Evolutionary conservation across 2,113 vertebrate species (phyloP), one percentile per base, ranked within the genome.

Genomic region (Hassar affinis): DNA sequence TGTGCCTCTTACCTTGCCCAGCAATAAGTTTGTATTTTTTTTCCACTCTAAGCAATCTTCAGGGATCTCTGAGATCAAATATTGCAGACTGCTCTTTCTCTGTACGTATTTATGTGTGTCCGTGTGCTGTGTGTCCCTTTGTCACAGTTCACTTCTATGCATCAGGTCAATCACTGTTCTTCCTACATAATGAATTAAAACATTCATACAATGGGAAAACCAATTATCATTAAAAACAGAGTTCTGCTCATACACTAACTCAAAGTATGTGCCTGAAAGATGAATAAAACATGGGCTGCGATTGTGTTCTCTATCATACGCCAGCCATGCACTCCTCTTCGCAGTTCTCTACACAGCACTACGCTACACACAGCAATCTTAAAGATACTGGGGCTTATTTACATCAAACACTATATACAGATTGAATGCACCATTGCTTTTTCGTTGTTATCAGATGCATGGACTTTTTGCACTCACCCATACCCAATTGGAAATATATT

Each of bases 241-340:
- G 85, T 84, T 86, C 51, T 12, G 42, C 47, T 51, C 18, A 9
- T 9, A 49, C 38, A 62, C 0, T 64, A 51, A 30, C 75, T 62
- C 81, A 38, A 35, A 51, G 75, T 82, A n/a, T 84, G 75, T 51
- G 47, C 57, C 69, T 85, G 56, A 59, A 52, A 38, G 61, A 87
- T 88, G 82, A 89, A 87, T 88, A 87, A 89, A 87, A 84, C 87
- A 87, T 89, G 79, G 7, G 15, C 78, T 68, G 54, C 74, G 54
- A 83, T 61, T 30, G 56, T 35, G 78, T 82, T 88, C 83, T 85
- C 87, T 74, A 77, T 84, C 87, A 86, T 3, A 69, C 9, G 7
- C 76, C 81, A 38, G 77, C 75, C 56, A 56, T 75, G 75, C 78
- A 45, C 17, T 56, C 11, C 45, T 62, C 59, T 27, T 74, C 56